A percentile compares a stretch with the other conserved stretches of the same genome.
These are phyloP conservation scores for Harpalus rufipes DNA, from an alignment of 2,888 invertebrate genomes.

Conservation along the genomic window DNA sequence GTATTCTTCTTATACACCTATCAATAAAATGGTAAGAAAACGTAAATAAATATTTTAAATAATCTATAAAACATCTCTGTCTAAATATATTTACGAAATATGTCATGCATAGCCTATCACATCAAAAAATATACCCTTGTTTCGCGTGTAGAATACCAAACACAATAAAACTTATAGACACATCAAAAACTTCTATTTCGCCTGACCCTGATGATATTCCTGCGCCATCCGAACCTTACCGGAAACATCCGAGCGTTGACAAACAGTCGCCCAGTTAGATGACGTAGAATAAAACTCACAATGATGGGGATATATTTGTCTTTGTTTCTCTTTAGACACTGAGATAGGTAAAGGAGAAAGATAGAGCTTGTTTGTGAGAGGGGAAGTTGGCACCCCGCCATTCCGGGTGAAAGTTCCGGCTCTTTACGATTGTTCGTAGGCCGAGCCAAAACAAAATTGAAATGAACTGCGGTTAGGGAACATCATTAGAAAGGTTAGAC, in stretches of 20 bases:
- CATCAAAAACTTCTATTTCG: background rate
- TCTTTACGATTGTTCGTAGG: conserved; percentile 44
- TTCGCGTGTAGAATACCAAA: background rate
- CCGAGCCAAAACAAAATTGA: conserved; percentile 48
- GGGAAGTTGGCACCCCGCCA: conserved; percentile 30
- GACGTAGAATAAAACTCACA: conserved; percentile 38
- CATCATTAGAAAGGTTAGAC: conserved; percentile 1
- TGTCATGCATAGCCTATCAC: background rate
- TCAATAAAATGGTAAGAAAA: too few species aligned
- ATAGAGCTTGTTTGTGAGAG: conserved; percentile 9
- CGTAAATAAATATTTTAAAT: too few species aligned
- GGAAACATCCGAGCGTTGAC: conserved; percentile 23
- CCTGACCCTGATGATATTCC: background rate
- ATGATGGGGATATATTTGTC: conserved; percentile 16
- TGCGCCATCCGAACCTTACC: conserved; percentile 1
- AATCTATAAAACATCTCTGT: too few species aligned
- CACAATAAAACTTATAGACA: background rate
- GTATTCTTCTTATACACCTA: too few species aligned
- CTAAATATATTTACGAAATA: background rate
- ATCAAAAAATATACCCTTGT: background rate
- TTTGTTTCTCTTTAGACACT: background rate
- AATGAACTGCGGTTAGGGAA: conserved; percentile 21
- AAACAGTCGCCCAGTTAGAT: conserved; percentile 5
- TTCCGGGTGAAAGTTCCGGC: conserved; percentile 51
- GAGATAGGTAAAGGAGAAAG: conserved; percentile 15